A percentile compares a stretch with the other conserved stretches of the same genome.
These are phyloP conservation scores for Calidris pygmaea DNA, from an alignment of 2,113 vertebrate genomes.

Conservation along the genomic window DNA sequence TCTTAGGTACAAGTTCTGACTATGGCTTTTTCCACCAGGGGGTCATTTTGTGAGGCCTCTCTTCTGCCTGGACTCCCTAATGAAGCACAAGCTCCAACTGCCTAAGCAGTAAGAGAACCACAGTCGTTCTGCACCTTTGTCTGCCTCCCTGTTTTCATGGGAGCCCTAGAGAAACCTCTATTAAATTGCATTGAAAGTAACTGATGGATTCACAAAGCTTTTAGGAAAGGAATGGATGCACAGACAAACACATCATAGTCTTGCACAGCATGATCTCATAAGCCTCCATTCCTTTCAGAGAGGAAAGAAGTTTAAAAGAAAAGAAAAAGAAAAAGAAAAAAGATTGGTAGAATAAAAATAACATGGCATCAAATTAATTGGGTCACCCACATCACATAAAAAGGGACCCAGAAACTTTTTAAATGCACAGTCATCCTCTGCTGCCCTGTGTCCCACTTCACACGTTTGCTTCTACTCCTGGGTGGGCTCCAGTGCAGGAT, in stretches of 20 bases:
- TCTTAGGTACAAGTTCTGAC: background rate
- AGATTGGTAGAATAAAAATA: background rate
- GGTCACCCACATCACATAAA: background rate
- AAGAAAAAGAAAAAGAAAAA: too few species aligned
- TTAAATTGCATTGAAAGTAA: background rate
- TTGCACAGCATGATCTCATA: background rate
- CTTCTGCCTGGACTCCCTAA: background rate
- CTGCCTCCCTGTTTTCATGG: background rate
- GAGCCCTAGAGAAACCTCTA: background rate
- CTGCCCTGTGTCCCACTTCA: background rate
- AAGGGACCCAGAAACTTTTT: background rate
- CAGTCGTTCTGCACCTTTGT: background rate
- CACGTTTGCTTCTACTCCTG: background rate
- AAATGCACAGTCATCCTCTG: background rate
- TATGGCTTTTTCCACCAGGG: background rate
- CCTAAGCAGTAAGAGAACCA: background rate
- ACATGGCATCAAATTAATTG: background rate
- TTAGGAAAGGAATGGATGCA: background rate
- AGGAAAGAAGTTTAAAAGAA: too few species aligned
- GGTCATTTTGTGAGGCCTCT: background rate
- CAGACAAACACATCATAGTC: background rate
- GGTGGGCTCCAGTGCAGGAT: background rate
- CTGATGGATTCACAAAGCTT: background rate
- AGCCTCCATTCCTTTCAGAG: background rate
- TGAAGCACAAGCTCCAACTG: rapidly evolving